These are phyloP conservation scores for Smittia sp. DNA, from an alignment of 2,888 invertebrate genomes.

Conservation along the genomic window DNA sequence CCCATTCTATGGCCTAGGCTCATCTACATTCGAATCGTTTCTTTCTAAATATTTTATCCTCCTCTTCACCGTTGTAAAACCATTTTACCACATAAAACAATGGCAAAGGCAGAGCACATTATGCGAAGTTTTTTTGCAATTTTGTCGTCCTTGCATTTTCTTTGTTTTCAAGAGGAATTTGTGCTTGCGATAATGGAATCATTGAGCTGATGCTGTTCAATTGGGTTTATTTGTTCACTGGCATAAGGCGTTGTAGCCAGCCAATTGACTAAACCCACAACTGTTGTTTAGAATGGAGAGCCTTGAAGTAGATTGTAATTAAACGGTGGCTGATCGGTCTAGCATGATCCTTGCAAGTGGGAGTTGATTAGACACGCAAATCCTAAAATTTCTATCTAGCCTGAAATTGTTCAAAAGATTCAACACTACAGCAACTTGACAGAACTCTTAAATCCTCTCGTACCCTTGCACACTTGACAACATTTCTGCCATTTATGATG, in stretches of 20 bases:
- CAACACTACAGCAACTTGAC: too few relatives aligned
- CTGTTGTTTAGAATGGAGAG: too few relatives aligned
- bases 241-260: neutral
- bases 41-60: neutral
- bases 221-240: neutral
- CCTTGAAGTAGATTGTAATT: neutral
- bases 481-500: too few relatives aligned
- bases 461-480: too few relatives aligned
- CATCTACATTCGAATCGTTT: conserved; percentile 32
- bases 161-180: neutral
- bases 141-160: neutral
- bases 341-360: too few relatives aligned
- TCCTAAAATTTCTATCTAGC: too few relatives aligned
- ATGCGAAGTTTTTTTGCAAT: neutral
- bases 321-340: neutral
- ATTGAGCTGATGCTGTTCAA: conserved; percentile 17
- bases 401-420: too few relatives aligned
- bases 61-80: neutral
- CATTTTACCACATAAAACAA: conserved; percentile 2
- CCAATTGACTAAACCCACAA: too few relatives aligned
- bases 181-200: conserved; percentile 14
- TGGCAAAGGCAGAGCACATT: neutral
- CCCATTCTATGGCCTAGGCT: neutral
- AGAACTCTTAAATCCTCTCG: too few relatives aligned
- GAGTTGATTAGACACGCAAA: too few relatives aligned